These are phyloP conservation scores for Syrista parreyssii DNA, from an alignment of 2,888 invertebrate genomes.

Conservation along the genomic window DNA sequence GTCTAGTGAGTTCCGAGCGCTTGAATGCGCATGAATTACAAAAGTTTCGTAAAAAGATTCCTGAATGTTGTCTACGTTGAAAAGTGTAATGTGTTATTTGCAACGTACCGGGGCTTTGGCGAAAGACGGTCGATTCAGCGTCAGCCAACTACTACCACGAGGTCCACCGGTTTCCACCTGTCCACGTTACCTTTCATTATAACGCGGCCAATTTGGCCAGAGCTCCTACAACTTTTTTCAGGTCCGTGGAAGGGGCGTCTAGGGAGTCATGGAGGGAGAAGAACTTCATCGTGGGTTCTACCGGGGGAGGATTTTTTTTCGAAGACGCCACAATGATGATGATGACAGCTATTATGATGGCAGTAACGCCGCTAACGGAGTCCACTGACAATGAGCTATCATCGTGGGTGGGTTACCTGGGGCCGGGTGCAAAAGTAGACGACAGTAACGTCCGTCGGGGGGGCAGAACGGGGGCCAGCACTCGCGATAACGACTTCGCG, in stretches of 20 bases:
- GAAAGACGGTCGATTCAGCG: slow-evolving; percentile 46
- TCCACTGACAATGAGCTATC: not conserved
- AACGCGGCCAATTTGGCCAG: slow-evolving; percentile 43
- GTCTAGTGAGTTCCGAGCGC: not conserved
- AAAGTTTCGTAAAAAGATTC: not conserved
- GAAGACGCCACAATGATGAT: not conserved
- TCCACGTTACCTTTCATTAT: slow-evolving; percentile 43
- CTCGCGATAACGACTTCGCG: slow-evolving; percentile 35
- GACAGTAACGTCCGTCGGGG: slow-evolving; percentile 34
- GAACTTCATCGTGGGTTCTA: slow-evolving; percentile 7
- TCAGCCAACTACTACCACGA: slow-evolving; percentile 49
- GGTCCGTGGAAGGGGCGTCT: slow-evolving; percentile 36
- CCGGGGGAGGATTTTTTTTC: not conserved
- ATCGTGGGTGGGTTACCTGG: slow-evolving; percentile 28
- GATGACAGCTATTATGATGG: not conserved
- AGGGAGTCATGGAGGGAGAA: slow-evolving; percentile 20
- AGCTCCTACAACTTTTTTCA: slow-evolving; percentile 53
- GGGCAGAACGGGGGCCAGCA: slow-evolving; percentile 38
- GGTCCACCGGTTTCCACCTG: slow-evolving; percentile 39
- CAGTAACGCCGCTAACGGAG: not conserved
- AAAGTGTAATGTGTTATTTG: not conserved
- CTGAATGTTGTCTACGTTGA: not conserved
- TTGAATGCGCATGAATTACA: not conserved
- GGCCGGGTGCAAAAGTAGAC: slow-evolving; percentile 30
- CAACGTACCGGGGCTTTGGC: slow-evolving; percentile 43